A percentile compares a stretch with the other conserved stretches of the same genome.
These are phyloP conservation scores for Calliphora vomitoria DNA, from an alignment of 2,888 invertebrate species.

Conservation along the genomic window DNA sequence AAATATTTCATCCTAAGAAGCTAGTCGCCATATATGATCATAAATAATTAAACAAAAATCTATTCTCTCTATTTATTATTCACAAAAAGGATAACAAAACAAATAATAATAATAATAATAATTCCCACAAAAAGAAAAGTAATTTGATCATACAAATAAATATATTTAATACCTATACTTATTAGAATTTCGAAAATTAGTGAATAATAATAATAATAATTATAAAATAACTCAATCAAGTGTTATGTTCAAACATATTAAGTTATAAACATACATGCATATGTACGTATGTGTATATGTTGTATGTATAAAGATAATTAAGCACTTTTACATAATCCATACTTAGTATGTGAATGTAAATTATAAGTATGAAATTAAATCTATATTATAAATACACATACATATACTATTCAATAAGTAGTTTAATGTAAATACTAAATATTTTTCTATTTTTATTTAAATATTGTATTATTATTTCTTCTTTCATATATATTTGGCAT, in stretches of 20 bases:
- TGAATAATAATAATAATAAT: not conserved
- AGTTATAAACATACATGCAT: constrained; percentile 16
- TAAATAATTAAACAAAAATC: constrained; percentile 10
- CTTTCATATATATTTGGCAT: too few relatives aligned
- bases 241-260: not conserved
- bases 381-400: constrained; percentile 29
- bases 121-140: not conserved
- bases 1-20: constrained; percentile 73
- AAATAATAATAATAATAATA: too few relatives aligned
- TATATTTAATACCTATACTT: not conserved
- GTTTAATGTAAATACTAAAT: constrained; percentile 52
- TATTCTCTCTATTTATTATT: constrained; percentile 8
- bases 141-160: not conserved
- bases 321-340: not conserved
- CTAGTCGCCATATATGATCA: constrained; percentile 62
- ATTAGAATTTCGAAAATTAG: constrained; percentile 1
- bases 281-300: too few relatives aligned
- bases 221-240: not conserved
- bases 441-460: constrained; percentile 25
- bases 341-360: constrained; percentile 16
- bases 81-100: not conserved
- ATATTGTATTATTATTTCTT: not conserved
- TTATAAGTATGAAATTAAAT: constrained; percentile 17
- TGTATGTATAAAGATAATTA: not conserved
- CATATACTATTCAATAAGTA: constrained; percentile 35